Conservation (phyloP, 2,888 invertebrate species). For the Gerris lacustris region DNA sequence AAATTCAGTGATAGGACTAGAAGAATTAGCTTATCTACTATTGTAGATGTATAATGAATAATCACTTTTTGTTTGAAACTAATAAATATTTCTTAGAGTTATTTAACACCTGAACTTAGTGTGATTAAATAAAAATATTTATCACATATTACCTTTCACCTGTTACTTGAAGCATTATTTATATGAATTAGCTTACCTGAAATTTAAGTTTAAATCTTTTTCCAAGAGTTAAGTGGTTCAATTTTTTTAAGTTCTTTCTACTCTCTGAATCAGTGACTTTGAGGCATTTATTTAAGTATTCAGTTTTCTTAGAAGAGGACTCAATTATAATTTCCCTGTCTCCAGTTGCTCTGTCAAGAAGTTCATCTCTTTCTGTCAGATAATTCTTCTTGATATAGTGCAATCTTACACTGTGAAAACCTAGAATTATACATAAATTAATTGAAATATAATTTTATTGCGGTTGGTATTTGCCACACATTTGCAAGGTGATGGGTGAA, state of each 20-base stretch:
- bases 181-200: slow-evolving; percentile 19
- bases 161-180: no score
- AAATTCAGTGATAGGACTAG: no score
- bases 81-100: no score
- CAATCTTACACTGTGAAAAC: slow-evolving; percentile 45
- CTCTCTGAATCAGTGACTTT: slow-evolving; percentile 36
- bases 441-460: slow-evolving; percentile 28
- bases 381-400: slow-evolving; percentile 46
- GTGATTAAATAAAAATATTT: no score
- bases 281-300: slow-evolving; percentile 45
- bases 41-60: no score
- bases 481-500: no score
- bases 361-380: slow-evolving; percentile 44
- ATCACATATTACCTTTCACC: no score
- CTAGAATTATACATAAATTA: no score
- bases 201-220: slow-evolving; percentile 34
- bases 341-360: slow-evolving; percentile 42
- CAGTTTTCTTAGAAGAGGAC: slow-evolving; percentile 45
- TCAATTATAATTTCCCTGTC: slow-evolving; percentile 42
- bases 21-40: no score
- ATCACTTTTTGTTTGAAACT: no score
- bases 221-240: slow-evolving; percentile 33
- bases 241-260: slow-evolving; percentile 30
- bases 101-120: no score
- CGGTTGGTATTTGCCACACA: slow-evolving; percentile 9